Evolutionary conservation across 2,113 vertebrate genomes (phyloP), one percentile per base, ranked within the genome.

Genomic region (Clarias gariepinus): DNA sequence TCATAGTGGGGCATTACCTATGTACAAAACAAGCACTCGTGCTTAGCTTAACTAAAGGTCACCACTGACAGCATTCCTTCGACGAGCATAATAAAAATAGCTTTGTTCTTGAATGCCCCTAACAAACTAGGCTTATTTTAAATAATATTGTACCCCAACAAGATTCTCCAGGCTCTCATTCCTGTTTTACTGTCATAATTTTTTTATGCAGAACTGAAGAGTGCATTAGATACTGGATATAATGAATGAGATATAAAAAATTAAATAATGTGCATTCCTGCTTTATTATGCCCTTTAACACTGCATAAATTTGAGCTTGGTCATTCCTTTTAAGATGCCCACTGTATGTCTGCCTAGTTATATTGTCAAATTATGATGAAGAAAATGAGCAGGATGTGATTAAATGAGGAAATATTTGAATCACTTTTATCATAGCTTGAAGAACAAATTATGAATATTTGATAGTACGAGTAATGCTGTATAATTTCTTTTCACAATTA

Each of bases 1-100:
- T 90, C 90, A 83, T 92, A 79, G 90, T 90, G 90, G 90, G 89
- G 92, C 71, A 74, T 91, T 89, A 92, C 86, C 89, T 94, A 94
- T 95, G 88, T 94, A 95, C 95, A 95, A 89, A 92, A 88, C 88
- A 87, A 92, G 92, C 91, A 90, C 87, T 93, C 90, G 68, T 91
- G 86, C 91, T 89, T 90, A 92, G 93, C 91, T 89, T 85, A 92
- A 92, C 86, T 84, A 76, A 91, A 87, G 81, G 86, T 89, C 57
- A 91, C 88, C 88, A 88, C 68, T 83, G 86, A 89, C 87, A 91
- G 91, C 91, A 91, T 92, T 94, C 90, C 90, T 90, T 84, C 1
- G 90, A 91, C 89, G 89, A 92, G 92, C 91, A 91, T 87, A 86
- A 91, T 92, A 91, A 93, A 93, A 93, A 92, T 88, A 94, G 90